Base-by-base conservation (phyloP, 2,797 vertebrate genomes). In the Podarcis lilfordi region DNA sequence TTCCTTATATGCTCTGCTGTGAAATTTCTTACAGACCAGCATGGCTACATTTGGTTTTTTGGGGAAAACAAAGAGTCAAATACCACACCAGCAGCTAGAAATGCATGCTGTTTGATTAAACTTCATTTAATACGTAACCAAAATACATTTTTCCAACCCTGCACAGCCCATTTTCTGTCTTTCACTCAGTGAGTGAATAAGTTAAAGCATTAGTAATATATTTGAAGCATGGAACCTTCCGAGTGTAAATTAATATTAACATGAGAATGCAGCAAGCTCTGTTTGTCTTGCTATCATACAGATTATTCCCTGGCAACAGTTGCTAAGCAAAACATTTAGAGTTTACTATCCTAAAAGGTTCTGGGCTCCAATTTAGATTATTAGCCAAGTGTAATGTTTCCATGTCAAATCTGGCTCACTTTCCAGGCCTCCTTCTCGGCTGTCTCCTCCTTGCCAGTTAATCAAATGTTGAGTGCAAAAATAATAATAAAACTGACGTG, bases 251-350 rank as follows among this genome's bases (percentile, higher is more conserved):
- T 86, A 75, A 19, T 85, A 71, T 78, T 23, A 82, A 77, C 66
- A n/a, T n/a, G 25, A 50, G 79, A 84, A 90, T 43, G 61, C 61
- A 75, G 27, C 29, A 66, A 79, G 29, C 79, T 76, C 89, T 89
- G 74, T 92, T 92, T 79, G 91, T 90, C 83, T 85, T 87, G 59
- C 87, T 89, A 94, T 90, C 89, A 69, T 91, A 88, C 92, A 86
- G 89, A 91, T 90, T 92, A 89, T 15, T 94, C 92, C 93, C 91
- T 95, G 89, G 85, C 92, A 91, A 95, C 94, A 89, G 94, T 94
- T 91, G 91, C 92, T 94, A 94, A 91, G 94, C 84, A 93, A 95
- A 95, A 95, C 87, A 93, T 88, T 89, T 91, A 88, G 86, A 89
- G 59, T 89, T 91, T 92, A 90, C 86, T 87, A 88, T 91, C 90